phyloP scores from a whole-genome alignment of 2,888 invertebrate genomes.

The Cryptocephalus moraei region DNA sequence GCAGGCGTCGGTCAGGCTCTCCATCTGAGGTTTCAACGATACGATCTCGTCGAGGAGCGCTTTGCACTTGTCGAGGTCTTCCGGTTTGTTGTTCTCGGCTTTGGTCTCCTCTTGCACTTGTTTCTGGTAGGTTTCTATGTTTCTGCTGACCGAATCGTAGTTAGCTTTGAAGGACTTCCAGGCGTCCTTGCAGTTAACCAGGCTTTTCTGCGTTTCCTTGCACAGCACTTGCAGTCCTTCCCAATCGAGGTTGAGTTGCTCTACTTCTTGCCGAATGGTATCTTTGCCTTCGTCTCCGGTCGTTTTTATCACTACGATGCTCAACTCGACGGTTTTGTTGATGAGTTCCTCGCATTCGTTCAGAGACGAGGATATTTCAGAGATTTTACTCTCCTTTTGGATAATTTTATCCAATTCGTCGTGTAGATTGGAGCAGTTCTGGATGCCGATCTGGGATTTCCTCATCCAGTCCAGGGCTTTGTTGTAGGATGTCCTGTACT shows the following conservation, averaged over 20 bases:
- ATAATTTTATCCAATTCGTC: constrained; percentile 73
- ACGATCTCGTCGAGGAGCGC: constrained; percentile 65
- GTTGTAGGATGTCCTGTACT: constrained; percentile 73
- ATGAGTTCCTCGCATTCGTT: constrained; percentile 65
- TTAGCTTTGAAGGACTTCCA: constrained; percentile 75
- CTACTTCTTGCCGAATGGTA: constrained; percentile 68
- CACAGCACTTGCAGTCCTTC: constrained; percentile 67
- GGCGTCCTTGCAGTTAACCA: constrained; percentile 65
- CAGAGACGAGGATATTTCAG: constrained; percentile 55
- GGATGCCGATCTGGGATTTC: constrained; percentile 68
- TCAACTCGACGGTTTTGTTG: constrained; percentile 61
- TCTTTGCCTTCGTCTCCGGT: constrained; percentile 80
- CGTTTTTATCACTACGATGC: constrained; percentile 62
- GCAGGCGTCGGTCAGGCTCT: constrained; percentile 78
- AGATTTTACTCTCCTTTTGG: constrained; percentile 65
- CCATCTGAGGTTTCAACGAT: constrained; percentile 64
- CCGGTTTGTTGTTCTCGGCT: constrained; percentile 64
- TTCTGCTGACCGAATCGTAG: constrained; percentile 60
- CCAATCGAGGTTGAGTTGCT: constrained; percentile 72
- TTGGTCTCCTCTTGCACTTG: constrained; percentile 52
- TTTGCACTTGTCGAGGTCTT: constrained; percentile 66
- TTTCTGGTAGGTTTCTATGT: constrained; percentile 61
- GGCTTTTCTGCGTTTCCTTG: constrained; percentile 62
- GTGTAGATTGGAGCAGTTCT: constrained; percentile 77
- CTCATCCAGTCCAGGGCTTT: constrained; percentile 80